Conservation (phyloP, 1,140 invertebrate genomes). For the Maconellicoccus hirsutus region DNA sequence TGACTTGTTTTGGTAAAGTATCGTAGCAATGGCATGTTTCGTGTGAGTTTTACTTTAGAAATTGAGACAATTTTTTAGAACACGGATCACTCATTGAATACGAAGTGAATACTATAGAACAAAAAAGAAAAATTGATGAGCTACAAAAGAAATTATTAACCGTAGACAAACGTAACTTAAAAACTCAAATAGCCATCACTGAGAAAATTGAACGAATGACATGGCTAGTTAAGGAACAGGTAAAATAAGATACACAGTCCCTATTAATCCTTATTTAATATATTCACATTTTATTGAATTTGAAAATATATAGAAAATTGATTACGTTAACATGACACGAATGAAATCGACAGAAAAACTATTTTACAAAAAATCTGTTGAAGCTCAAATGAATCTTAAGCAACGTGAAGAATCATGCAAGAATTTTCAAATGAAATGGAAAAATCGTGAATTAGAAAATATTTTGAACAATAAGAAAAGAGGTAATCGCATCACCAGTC, state of each 20-base stretch:
- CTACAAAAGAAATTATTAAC: constrained; percentile 46
- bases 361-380: constrained; percentile 33
- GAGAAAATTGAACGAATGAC: constrained; percentile 43
- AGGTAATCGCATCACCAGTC: background rate
- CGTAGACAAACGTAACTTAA: constrained; percentile 48
- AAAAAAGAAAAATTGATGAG: constrained; percentile 38
- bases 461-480: constrained; percentile 5
- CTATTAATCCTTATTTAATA: too few relatives aligned
- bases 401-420: constrained; percentile 38
- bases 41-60: background rate
- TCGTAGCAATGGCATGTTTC: too few relatives aligned
- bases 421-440: constrained; percentile 36
- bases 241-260: constrained; percentile 27
- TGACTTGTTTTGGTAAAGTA: too few relatives aligned
- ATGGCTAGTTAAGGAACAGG: constrained; percentile 47
- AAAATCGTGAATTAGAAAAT: constrained; percentile 26
- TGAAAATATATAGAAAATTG: too few relatives aligned
- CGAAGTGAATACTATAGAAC: constrained; percentile 35
- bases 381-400: constrained; percentile 34
- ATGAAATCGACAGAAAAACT: constrained; percentile 41
- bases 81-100: background rate
- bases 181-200: constrained; percentile 34
- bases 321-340: constrained; percentile 44
- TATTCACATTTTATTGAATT: too few relatives aligned
- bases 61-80: background rate